Base-by-base conservation (phyloP, 2,888 invertebrate species). In the Andrena flavipes region DNA sequence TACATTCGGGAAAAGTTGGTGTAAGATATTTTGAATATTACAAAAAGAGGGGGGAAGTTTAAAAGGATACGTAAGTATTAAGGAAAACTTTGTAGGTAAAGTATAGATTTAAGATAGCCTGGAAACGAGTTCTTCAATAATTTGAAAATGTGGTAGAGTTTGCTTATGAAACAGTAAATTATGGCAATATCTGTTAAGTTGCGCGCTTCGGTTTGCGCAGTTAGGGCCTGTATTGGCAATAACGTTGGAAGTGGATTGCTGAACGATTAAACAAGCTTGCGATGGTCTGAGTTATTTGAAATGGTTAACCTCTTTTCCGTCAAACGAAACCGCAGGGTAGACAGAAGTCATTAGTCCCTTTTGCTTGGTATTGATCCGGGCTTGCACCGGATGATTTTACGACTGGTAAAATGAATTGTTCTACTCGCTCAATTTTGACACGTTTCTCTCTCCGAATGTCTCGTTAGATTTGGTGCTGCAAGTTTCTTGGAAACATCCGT, bases 321-420 rank as follows among this genome's bases (percentile, higher is more conserved):
- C 80, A 81, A 80, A 81, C 80, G 67, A 48, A 81, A 81, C 80
- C 80, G 68, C 80, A 23, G 23, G 67, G 73, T 80, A 79, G 80
- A 81, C 73, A 73, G 80, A 81, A 80, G 80, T 71, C 80, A 79
- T 80, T 80, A 80, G 80, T 80, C 23, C 60, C 60, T 72, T 67
- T 72, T 80, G 71, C 79, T 67, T 62, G 60, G 65, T 80, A 79
- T 80, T 23, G 80, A 80, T 80, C 80, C 71, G 56, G 13, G 10
- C 42, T 54, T 8, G 30, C 29, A 16, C 62, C 72, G 35, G 26
- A 80, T 79, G 71, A 72, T 80, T 79, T 67, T 48, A 48, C 51
- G 78, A 49, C 78, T 23, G 8, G 30, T 13, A 6, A 8, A 16
- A 20, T 42, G 16, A 23, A 48, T 30, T 51, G 64, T 16, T 64